Percentiles rank a stretch among this genome's conserved stretches.
Conservation (phyloP, 2,797 vertebrate species). For the Xerus rutilus region DNA sequence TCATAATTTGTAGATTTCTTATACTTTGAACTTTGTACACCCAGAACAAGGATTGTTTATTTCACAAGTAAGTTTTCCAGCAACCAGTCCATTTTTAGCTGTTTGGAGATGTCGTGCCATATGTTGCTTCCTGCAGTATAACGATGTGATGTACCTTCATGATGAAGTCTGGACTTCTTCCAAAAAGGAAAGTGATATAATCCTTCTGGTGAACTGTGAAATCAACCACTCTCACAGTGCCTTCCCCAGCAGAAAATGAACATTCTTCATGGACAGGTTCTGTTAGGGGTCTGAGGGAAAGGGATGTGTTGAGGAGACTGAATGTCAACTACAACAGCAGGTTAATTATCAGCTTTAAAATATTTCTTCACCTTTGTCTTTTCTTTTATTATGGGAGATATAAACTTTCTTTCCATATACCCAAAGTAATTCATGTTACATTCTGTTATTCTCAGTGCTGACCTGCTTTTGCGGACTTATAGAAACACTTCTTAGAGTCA, state of each 20-base stretch:
- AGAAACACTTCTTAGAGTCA: not conserved
- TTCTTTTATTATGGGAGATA: not conserved
- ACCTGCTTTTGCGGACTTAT: not conserved
- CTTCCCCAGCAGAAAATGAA: constrained; percentile 44
- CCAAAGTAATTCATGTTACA: constrained; percentile 3
- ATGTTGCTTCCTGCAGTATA: constrained; percentile 84
- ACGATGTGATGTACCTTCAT: constrained; percentile 72
- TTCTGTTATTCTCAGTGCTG: not conserved
- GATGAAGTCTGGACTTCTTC: constrained; percentile 81
- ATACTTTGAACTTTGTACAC: not conserved
- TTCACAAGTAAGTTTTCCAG: constrained; percentile 57
- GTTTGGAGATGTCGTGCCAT: constrained; percentile 74
- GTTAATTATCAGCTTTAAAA: constrained; percentile 51
- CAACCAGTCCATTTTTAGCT: constrained; percentile 66
- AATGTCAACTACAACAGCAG: constrained; percentile 9
- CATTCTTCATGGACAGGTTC: not conserved
- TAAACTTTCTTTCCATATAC: not conserved
- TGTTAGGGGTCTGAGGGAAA: constrained; percentile 23
- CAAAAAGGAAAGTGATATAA: constrained; percentile 64
- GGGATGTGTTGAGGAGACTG: not conserved
- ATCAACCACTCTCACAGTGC: not conserved
- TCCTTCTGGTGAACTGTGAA: constrained; percentile 55
- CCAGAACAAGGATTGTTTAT: constrained; percentile 44
- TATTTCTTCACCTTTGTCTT: not conserved
- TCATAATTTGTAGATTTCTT: constrained; percentile 24